Conservation (phyloP, 2,113 vertebrate species). For the Speoplatyrhinus poulsoni region DNA sequence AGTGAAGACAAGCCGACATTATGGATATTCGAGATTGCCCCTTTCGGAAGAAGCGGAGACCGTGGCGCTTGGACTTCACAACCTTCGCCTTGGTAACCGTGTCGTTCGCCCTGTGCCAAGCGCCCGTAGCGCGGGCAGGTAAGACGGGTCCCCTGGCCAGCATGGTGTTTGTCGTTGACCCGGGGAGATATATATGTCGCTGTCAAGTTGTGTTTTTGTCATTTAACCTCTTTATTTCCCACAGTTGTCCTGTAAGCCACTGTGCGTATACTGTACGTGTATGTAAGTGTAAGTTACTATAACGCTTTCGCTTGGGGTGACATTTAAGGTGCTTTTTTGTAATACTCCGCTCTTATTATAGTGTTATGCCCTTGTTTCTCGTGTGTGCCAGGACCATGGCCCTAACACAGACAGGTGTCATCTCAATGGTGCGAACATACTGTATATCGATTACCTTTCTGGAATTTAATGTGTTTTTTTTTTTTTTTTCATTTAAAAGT, state of each 20-base stretch:
- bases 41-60: conserved; percentile 77
- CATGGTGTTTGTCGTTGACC: not conserved
- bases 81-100: conserved; percentile 67
- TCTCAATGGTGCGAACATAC: not conserved
- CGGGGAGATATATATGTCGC: not conserved
- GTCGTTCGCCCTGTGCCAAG: conserved; percentile 65
- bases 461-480: not conserved
- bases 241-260: too few species aligned
- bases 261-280: too few species aligned
- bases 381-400: not conserved
- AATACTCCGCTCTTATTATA: too few species aligned
- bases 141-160: conserved; percentile 38
- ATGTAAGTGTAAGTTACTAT: too few species aligned
- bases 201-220: not conserved
- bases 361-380: not conserved
- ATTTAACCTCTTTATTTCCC: not conserved
- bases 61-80: conserved; percentile 67
- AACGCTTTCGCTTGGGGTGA: too few species aligned
- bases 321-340: too few species aligned
- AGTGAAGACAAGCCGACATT: conserved; percentile 61
- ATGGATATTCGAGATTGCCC: conserved; percentile 77
- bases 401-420: conserved; percentile 49
- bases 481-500: not conserved
- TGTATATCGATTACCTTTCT: not conserved
- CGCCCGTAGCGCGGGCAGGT: conserved; percentile 74